Conservation (phyloP, 1,140 invertebrate species). For the Chironomus tepperi region DNA sequence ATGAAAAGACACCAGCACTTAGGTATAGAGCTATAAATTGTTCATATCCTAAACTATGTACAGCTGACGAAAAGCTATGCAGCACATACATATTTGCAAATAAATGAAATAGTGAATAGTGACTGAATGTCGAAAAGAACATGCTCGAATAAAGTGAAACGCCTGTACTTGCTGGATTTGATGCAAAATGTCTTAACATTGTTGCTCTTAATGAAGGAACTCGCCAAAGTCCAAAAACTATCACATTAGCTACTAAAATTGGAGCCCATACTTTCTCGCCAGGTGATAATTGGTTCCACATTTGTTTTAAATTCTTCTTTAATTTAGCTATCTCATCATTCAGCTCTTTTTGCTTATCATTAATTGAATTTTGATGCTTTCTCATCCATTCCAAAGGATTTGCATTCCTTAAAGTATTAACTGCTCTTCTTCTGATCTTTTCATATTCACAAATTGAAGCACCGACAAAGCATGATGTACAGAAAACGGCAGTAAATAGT, state of each 20-base stretch:
- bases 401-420: constrained; percentile 47
- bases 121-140: constrained; percentile 89
- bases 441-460: constrained; percentile 87
- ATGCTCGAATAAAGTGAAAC: constrained; percentile 69
- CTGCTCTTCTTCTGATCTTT: constrained; percentile 55
- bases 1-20: constrained; percentile 78
- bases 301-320: constrained; percentile 47
- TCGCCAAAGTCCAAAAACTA: constrained; percentile 78
- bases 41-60: constrained; percentile 78
- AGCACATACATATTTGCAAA: constrained; percentile 93
- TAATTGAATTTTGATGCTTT: constrained; percentile 40
- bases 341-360: constrained; percentile 33
- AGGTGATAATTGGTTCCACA: constrained; percentile 65
- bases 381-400: constrained; percentile 43
- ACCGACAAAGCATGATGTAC: constrained; percentile 58
- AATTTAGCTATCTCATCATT: constrained; percentile 25
- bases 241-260: constrained; percentile 66
- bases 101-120: constrained; percentile 78
- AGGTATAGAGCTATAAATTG: constrained; percentile 89
- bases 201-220: constrained; percentile 57
- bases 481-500: constrained; percentile 43
- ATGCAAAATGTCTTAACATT: constrained; percentile 82
- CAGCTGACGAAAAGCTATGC: constrained; percentile 66
- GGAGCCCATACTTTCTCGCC: constrained; percentile 72
- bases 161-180: constrained; percentile 62